phyloP scores from a whole-genome alignment of 2,888 invertebrate genomes.

The Ornithoptera priamus region DNA sequence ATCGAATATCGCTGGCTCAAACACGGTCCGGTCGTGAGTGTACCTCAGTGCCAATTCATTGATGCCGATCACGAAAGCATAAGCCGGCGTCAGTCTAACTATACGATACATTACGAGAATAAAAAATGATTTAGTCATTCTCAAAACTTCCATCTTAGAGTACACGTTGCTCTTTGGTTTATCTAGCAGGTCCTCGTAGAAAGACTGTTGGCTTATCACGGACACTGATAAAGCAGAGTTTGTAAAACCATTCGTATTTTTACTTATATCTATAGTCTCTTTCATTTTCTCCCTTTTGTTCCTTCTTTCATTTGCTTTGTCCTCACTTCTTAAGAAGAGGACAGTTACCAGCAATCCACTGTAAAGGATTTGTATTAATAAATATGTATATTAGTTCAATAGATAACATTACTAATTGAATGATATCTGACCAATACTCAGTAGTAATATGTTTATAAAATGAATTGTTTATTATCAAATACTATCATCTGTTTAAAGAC shows the following conservation, averaged over 20 bases:
- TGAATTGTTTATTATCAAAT: no score
- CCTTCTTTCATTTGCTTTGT: slow-evolving; percentile 68
- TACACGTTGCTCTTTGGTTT: slow-evolving; percentile 58
- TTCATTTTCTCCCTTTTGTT: slow-evolving; percentile 41
- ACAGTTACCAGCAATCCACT: slow-evolving; percentile 87
- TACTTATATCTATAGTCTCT: slow-evolving; percentile 59
- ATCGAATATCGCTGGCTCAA: slow-evolving; percentile 85
- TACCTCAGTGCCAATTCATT: slow-evolving; percentile 86
- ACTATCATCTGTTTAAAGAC: no score
- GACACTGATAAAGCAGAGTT: slow-evolving; percentile 67
- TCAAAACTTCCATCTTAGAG: slow-evolving; percentile 57
- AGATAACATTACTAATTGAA: no score
- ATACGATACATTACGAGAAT: slow-evolving; percentile 79
- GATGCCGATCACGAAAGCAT: slow-evolving; percentile 87
- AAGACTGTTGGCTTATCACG: slow-evolving; percentile 70
- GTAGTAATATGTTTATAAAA: no score
- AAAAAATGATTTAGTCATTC: slow-evolving; percentile 71
- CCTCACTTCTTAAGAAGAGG: slow-evolving; percentile 83
- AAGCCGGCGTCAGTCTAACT: slow-evolving; percentile 88
- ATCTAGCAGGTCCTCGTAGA: slow-evolving; percentile 68
- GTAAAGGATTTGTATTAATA: slow-evolving; percentile 43
- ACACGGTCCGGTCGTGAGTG: slow-evolving; percentile 85
- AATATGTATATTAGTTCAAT: no score
- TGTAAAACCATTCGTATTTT: slow-evolving; percentile 71
- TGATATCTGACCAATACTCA: no score